phyloP scores from a whole-genome alignment of 2,113 vertebrate species.

The Cacatua alba region DNA sequence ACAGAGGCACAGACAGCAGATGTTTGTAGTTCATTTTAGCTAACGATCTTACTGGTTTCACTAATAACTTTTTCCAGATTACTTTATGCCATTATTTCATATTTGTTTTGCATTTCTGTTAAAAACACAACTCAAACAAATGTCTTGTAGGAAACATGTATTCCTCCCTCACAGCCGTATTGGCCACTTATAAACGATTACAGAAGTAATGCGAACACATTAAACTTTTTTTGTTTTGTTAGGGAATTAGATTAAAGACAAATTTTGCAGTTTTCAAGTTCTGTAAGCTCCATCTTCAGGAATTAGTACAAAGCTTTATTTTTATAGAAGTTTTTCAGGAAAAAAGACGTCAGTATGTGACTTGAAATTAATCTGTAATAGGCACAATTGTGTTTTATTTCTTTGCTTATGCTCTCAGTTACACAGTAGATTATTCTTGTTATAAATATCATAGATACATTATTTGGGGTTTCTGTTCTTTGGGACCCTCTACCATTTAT shows the following conservation, averaged over 20 bases:
- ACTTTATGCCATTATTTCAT: neutral
- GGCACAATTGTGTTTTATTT: neutral
- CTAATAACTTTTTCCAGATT: neutral
- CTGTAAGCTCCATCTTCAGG: neutral
- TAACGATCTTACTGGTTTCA: accelerated
- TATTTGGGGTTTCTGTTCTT: neutral
- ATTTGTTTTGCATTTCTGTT: neutral
- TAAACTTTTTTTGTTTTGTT: constrained; percentile 15
- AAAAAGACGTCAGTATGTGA: neutral
- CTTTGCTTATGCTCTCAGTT: neutral
- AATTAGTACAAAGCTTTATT: constrained; percentile 28
- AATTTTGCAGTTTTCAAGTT: neutral
- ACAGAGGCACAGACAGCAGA: neutral
- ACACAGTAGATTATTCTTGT: neutral
- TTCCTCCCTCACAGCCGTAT: neutral
- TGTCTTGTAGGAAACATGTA: neutral
- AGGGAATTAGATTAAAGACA: constrained; percentile 36
- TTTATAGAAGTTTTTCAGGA: neutral
- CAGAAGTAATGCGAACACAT: neutral
- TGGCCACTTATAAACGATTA: neutral
- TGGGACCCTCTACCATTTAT: neutral
- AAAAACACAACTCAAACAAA: constrained; percentile 5
- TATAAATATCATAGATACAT: accelerated
- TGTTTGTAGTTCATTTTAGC: neutral
- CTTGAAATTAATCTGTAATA: constrained; percentile 19